Base-by-base conservation (phyloP, 2,113 vertebrate species). In the Callipepla californica region DNA sequence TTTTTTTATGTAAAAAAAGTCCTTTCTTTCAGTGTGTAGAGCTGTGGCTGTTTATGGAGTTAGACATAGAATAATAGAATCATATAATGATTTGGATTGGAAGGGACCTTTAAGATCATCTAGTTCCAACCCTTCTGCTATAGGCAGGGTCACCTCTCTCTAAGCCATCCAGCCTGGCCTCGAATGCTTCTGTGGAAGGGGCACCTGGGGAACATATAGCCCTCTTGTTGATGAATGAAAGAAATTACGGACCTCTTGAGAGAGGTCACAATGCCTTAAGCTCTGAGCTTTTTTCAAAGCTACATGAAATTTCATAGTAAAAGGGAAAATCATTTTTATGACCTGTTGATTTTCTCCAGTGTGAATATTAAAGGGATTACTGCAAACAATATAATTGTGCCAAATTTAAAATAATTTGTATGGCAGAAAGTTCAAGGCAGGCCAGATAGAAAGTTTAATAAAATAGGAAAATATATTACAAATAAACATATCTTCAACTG, bases 331-430 rank as follows among this genome's bases (percentile, higher is more conserved):
- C 47, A 61, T 7, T 78, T 65, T 25, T 72, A 57, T 87, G 83
- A 80, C 77, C 69, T 80, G 11, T 36, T 67, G 73, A 23, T 36
- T 55, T 40, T 77, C 65, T 86, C 18, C 6, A 2, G 44, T 61
- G 21, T 44, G 68, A 88, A 55, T 66, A 32, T 44, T 67, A 28
- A 55, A 88, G 85, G 34, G 47, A 80, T 73, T 93, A 53, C 34
- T 44, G 50, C 13, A 63, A 78, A 88, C 25, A 67, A 23, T 44
- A 26, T 21, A 84, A 30, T 8, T 10, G 77, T 62, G 83, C 58
- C 80, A 68, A 93, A 81, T 47, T 40, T 78, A 62, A 92, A 91
- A 79, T 76, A 68, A 69, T 44, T 79, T 36, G 9, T n/a, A 8
- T 82, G 73, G 75, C 9, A 8, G 65, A 1, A 80, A 84, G 13